phyloP scores from a whole-genome alignment of 2,113 vertebrate genomes.

The Tenrec ecaudatus region DNA sequence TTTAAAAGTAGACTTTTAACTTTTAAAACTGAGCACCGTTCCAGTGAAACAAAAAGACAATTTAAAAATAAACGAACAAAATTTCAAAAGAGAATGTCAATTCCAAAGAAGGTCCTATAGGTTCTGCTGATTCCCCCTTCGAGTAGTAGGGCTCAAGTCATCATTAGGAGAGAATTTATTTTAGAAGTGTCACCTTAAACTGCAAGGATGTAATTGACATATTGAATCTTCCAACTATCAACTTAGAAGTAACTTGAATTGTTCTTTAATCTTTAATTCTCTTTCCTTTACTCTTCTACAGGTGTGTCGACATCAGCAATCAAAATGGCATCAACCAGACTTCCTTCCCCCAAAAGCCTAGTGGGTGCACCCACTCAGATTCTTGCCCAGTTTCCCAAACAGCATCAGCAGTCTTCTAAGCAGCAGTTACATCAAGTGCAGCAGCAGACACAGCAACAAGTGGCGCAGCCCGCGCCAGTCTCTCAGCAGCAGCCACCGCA shows the following conservation, averaged over 20 bases:
- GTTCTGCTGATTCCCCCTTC: too few species aligned
- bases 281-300: conserved; percentile 78
- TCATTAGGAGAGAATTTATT: too few species aligned
- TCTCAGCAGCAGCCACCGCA: conserved; percentile 86
- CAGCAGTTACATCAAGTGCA: conserved; percentile 88
- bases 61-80: too few species aligned
- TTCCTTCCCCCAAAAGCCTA: conserved; percentile 96
- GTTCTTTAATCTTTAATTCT: conserved; percentile 8
- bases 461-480: conserved; percentile 83
- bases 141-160: too few species aligned
- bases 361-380: conserved; percentile 94
- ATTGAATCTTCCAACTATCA: conserved; percentile 5
- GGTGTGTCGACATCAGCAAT: conserved; percentile 92
- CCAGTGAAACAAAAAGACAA: too few species aligned
- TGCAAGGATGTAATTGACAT: not conserved
- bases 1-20: too few species aligned
- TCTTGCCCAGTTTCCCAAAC: conserved; percentile 96
- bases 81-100: too few species aligned
- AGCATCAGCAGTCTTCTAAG: conserved; percentile 92
- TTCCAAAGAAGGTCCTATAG: too few species aligned
- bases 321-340: conserved; percentile 93
- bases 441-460: conserved; percentile 83
- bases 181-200: too few species aligned
- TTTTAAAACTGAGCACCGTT: too few species aligned
- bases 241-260: conserved; percentile 2